Evolutionary conservation across 2,113 vertebrate genomes (phyloP).

Genomic region (Antennarius striatus): DNA sequence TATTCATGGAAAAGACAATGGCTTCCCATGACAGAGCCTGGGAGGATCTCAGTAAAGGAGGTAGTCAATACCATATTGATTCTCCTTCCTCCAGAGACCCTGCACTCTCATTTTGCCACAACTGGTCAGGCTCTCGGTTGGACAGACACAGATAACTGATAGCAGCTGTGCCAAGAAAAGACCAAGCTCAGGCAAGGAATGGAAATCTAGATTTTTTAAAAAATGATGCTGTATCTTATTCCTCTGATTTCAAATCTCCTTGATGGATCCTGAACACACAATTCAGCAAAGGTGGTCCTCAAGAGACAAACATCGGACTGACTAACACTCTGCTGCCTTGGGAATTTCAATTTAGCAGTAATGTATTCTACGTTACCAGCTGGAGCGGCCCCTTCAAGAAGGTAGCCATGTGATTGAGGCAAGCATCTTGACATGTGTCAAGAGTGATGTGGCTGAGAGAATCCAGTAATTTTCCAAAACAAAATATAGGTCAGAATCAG

Average conservation of each 20-base stretch:
- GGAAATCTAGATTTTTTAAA: constrained; percentile 26
- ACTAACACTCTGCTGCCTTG: too few relatives aligned
- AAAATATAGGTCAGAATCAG: too few relatives aligned
- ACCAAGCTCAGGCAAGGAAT: constrained; percentile 29
- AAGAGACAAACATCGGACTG: too few relatives aligned
- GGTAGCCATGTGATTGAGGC: too few relatives aligned
- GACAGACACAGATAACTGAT: constrained; percentile 18
- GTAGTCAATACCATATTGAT: constrained; percentile 48
- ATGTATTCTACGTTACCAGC: too few relatives aligned
- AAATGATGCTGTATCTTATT: constrained; percentile 40
- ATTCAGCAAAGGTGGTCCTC: background rate
- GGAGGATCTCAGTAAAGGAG: constrained; percentile 16
- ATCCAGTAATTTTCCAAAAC: too few relatives aligned
- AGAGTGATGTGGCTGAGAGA: too few relatives aligned
- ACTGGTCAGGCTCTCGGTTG: constrained; percentile 23
- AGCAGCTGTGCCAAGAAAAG: constrained; percentile 16
- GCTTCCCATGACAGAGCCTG: constrained; percentile 33
- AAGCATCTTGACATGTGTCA: too few relatives aligned
- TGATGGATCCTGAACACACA: constrained; percentile 25
- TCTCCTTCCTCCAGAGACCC: constrained; percentile 11
- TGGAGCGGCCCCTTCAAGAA: too few relatives aligned
- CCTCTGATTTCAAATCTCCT: constrained; percentile 8
- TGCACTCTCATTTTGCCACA: constrained; percentile 19
- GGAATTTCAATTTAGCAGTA: too few relatives aligned
- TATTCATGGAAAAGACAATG: constrained; percentile 47